phyloP scores from a whole-genome alignment of 1,140 invertebrate genomes.

The Saccostrea glomerata region DNA sequence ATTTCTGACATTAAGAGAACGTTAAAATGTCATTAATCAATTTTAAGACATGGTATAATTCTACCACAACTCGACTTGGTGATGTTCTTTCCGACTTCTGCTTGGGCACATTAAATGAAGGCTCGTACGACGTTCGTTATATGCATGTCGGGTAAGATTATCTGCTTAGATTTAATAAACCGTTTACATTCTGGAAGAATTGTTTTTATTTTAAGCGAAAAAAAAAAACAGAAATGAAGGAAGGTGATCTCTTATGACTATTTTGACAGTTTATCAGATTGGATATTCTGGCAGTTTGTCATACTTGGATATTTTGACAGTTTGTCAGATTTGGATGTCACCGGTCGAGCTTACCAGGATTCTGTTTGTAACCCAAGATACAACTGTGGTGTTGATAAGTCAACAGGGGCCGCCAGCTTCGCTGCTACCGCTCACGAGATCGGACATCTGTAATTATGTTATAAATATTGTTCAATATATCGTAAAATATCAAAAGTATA shows the following conservation, averaged over 20 bases:
- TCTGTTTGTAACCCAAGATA: slow-evolving; percentile 20
- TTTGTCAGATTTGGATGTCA: neutral
- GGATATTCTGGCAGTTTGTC: neutral
- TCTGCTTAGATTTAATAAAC: too few species aligned
- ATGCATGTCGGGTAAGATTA: slow-evolving; percentile 37
- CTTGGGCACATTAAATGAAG: neutral
- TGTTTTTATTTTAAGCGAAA: too few species aligned
- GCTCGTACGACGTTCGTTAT: slow-evolving; percentile 6
- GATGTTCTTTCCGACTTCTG: slow-evolving; percentile 10
- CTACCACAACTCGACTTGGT: neutral
- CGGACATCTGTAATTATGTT: slow-evolving; percentile 36
- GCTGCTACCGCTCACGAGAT: slow-evolving; percentile 47
- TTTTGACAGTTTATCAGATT: neutral
- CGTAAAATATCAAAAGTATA: too few species aligned
- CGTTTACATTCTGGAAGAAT: too few species aligned
- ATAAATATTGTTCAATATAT: too few species aligned
- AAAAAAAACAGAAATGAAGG: too few species aligned
- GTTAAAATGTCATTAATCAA: too few species aligned
- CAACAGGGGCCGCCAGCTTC: slow-evolving; percentile 5
- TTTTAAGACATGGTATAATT: slow-evolving; percentile 38
- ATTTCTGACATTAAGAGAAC: too few species aligned
- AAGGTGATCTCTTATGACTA: too few species aligned
- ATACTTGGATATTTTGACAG: neutral
- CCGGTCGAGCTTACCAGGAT: slow-evolving; percentile 47
- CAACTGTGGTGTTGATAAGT: slow-evolving; percentile 34